Evolutionary conservation across 2,888 invertebrate genomes (phyloP), one percentile per base, ranked within the genome.

Genomic region (Ethmia dodecea): DNA sequence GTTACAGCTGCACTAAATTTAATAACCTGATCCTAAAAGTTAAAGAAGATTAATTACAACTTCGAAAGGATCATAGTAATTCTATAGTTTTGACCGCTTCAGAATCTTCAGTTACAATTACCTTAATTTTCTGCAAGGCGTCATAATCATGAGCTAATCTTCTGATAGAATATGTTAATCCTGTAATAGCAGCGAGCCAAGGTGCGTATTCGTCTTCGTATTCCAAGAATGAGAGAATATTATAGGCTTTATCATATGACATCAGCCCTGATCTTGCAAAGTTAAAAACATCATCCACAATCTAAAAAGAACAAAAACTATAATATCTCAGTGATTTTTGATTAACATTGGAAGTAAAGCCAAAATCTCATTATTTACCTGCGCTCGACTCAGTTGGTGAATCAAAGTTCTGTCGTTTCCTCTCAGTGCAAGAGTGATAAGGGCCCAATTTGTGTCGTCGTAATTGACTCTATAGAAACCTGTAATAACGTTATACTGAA

Each of bases 131-230:
- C 11, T 53, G 22, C 2, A 67, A 49, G 28, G 60, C 58, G 0
- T 42, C 31, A 4, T 45, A 34, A 29, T 80, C 69, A 35, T 79
- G 73, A n/a, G 87, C 83, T 31, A 86, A 52, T 40, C 79, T 67
- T 28, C 79, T 70, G 2, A 77, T 53, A 12, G 83, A 55, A 34
- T 69, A 88, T 37, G 71, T 69, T 29, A 87, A 75, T 9, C 88
- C 88, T 33, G 65, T 64, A 6, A 91, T 73, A 2, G 91, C 92
- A 1, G 91, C 77, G 25, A 84, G 77, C 90, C 94, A 94, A 0
- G 94, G 92, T 12, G 92, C 81, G 43, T 92, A 91, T 33, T 91
- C 88, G 3, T 84, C 87, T 69, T 93, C 92, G 2, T 81, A 76
- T 35, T 79, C 74, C 40, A 95, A 52, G 67, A 76, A 84, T 0